phyloP scores from a whole-genome alignment of 2,113 vertebrate genomes.

The Geothlypis trichas region DNA sequence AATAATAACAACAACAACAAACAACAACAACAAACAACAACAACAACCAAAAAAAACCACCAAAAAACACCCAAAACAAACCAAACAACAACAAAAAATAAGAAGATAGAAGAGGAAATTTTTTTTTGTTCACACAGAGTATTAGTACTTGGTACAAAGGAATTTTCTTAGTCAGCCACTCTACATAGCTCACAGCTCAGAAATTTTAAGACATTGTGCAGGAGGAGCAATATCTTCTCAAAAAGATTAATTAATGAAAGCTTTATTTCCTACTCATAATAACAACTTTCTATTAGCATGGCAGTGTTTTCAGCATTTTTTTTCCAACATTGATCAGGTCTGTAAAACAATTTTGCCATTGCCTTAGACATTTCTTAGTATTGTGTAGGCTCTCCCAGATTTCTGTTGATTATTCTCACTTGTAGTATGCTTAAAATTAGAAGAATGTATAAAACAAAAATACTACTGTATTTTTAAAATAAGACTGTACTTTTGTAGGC shows the following conservation, averaged over 20 bases:
- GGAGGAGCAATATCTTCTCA: neutral
- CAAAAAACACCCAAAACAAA: too few relatives aligned
- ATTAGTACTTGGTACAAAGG: neutral
- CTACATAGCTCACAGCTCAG: neutral
- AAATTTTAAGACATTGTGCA: neutral
- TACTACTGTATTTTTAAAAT: too few relatives aligned
- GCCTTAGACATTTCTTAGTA: neutral
- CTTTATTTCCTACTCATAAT: neutral
- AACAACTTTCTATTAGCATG: neutral
- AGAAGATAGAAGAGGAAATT: neutral
- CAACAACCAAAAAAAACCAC: too few relatives aligned
- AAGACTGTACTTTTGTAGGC: neutral
- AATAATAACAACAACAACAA: too few relatives aligned
- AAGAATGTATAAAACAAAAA: neutral
- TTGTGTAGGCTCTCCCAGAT: neutral
- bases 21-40: too few relatives aligned
- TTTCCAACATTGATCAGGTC: neutral
- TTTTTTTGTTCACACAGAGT: fast-evolving
- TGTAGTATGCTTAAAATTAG: neutral
- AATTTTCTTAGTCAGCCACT: neutral
- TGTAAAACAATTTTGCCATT: neutral
- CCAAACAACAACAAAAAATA: too few relatives aligned
- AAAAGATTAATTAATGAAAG: neutral
- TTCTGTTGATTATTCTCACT: neutral
- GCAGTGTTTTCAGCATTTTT: neutral